Conservation (phyloP, 1,140 invertebrate species). For the Zaprionus ornatus region DNA sequence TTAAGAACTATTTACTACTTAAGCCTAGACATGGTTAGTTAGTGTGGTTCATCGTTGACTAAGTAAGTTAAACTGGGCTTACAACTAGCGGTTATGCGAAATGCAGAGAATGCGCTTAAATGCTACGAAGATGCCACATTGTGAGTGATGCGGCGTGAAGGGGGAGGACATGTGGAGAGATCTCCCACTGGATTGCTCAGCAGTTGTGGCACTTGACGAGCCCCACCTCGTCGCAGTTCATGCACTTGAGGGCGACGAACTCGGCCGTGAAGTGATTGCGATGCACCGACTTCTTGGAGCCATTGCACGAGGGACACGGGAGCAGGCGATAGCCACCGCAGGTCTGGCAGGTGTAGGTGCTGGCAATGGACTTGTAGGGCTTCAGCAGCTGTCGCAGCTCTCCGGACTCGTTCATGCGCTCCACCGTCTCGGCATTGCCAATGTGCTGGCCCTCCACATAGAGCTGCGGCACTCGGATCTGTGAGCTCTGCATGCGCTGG, state of each 20-base stretch:
- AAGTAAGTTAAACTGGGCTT: constrained; percentile 44
- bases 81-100: constrained; percentile 37
- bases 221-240: constrained; percentile 97
- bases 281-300: constrained; percentile 97
- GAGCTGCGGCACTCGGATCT: constrained; percentile 93
- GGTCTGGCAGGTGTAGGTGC: constrained; percentile 91
- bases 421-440: constrained; percentile 94
- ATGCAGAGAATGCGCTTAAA: constrained; percentile 36
- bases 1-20: constrained; percentile 66
- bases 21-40: constrained; percentile 45
- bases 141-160: neutral
- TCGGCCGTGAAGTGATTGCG: constrained; percentile 97
- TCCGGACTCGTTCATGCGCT: constrained; percentile 95
- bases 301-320: constrained; percentile 95
- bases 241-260: constrained; percentile 96
- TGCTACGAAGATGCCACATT: constrained; percentile 16
- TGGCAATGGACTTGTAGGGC: constrained; percentile 93
- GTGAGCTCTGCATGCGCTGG: constrained; percentile 90
- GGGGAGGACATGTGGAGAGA: neutral
- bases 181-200: constrained; percentile 37
- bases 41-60: constrained; percentile 33
- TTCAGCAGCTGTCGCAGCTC: constrained; percentile 94
- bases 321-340: constrained; percentile 96
- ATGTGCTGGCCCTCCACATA: constrained; percentile 96
- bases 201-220: constrained; percentile 94